These are phyloP conservation scores for Babyrousa celebensis DNA, from an alignment of 2,797 vertebrate genomes.

Conservation along the genomic window DNA sequence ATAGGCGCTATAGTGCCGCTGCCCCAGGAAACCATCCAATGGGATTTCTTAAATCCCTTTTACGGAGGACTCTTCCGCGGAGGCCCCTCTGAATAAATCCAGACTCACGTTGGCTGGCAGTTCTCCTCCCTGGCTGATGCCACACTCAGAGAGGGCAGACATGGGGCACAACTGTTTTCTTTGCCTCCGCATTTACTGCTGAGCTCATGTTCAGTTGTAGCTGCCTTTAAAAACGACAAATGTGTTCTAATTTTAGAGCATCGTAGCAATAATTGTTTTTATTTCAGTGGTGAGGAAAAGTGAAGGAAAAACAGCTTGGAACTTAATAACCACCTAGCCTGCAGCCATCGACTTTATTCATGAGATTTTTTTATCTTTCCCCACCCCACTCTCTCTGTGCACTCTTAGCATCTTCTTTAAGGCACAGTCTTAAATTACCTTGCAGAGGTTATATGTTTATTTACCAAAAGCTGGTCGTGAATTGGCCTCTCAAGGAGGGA, in stretches of 20 bases:
- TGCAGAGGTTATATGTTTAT: constrained; percentile 93
- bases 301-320: constrained; percentile 91
- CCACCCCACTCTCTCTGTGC: constrained; percentile 87
- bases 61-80: constrained; percentile 58
- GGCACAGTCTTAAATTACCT: constrained; percentile 92
- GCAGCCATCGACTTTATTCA: constrained; percentile 92
- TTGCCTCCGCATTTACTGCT: constrained; percentile 78
- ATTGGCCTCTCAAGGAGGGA: constrained; percentile 87
- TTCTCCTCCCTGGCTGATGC: constrained; percentile 81
- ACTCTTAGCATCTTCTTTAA: constrained; percentile 91
- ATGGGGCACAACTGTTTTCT: constrained; percentile 85
- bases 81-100: constrained; percentile 22
- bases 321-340: constrained; percentile 93
- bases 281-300: constrained; percentile 89
- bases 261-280: constrained; percentile 91
- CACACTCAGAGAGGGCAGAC: constrained; percentile 82
- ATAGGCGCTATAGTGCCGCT: rapidly evolving
- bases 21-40: constrained; percentile 68
- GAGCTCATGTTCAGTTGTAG: constrained; percentile 83
- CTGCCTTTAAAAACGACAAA: constrained; percentile 89
- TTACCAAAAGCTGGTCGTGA: constrained; percentile 90
- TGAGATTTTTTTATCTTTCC: constrained; percentile 92
- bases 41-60: constrained; percentile 80
- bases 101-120: constrained; percentile 69
- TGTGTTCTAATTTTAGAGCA: constrained; percentile 90